Percentiles rank a stretch among this genome's conserved stretches.
Evolutionary conservation across 2,888 invertebrate genomes (phyloP).

Genomic region (Gisinianus flammeolus): DNA sequence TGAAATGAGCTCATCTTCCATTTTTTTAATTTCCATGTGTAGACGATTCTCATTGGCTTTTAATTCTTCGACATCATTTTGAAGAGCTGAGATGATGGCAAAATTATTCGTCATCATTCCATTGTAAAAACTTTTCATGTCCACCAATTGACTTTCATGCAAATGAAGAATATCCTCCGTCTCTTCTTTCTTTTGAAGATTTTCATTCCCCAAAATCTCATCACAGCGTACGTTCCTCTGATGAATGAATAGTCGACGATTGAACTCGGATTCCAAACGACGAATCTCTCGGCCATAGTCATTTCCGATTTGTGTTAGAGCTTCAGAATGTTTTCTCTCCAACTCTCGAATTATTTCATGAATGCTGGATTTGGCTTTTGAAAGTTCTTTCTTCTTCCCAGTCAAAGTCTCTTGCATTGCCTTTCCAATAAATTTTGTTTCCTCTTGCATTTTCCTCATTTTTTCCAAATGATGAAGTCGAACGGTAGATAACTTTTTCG

Average conservation of each 20-base stretch:
- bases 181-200: conserved; percentile 24
- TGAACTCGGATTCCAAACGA: conserved; percentile 74
- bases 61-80: conserved; percentile 37
- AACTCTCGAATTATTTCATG: conserved; percentile 49
- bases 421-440: conserved; percentile 45
- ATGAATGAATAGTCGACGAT: conserved; percentile 69
- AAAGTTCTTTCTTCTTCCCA: conserved; percentile 47
- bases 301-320: conserved; percentile 67
- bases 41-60: conserved; percentile 35
- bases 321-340: conserved; percentile 64
- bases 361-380: conserved; percentile 43
- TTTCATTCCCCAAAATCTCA: conserved; percentile 23
- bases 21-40: conserved; percentile 36
- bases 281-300: conserved; percentile 72
- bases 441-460: conserved; percentile 51
- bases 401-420: conserved; percentile 43
- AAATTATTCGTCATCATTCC: conserved; percentile 39
- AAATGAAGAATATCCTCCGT: conserved; percentile 24
- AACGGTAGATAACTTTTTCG: conserved; percentile 47
- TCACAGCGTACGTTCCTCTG: conserved; percentile 26
- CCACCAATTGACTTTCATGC: conserved; percentile 36
- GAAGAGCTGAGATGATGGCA: conserved; percentile 35
- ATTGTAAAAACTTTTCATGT: conserved; percentile 41
- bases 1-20: conserved; percentile 65
- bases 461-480: conserved; percentile 52